Evolutionary conservation across 2,888 invertebrate species (phyloP).

Genomic region (Orthonevra nobilis): DNA sequence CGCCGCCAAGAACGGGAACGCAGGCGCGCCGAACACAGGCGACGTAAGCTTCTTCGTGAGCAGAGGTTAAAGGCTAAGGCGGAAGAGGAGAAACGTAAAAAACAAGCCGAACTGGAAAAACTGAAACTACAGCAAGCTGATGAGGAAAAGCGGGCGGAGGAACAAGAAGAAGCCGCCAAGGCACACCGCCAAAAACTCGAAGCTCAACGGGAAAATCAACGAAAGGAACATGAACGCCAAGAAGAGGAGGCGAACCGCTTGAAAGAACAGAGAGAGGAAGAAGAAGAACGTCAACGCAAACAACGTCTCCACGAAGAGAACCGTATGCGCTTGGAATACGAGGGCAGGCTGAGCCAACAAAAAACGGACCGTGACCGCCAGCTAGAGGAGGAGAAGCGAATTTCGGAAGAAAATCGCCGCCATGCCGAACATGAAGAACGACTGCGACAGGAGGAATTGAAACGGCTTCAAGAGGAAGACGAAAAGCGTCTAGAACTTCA

Average conservation of each 20-base stretch:
- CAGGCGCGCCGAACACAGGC: conserved; percentile 66
- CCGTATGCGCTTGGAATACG: conserved; percentile 74
- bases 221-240: conserved; percentile 69
- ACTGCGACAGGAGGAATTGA: conserved; percentile 74
- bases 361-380: conserved; percentile 75
- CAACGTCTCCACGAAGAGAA: conserved; percentile 74
- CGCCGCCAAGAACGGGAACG: conserved; percentile 54
- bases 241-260: conserved; percentile 72
- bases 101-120: conserved; percentile 72
- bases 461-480: conserved; percentile 76
- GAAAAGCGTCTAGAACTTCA: conserved; percentile 75
- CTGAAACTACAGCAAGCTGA: conserved; percentile 72
- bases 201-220: background rate
- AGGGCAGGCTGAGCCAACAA: conserved; percentile 72
- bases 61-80: conserved; percentile 54
- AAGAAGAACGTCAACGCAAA: conserved; percentile 72
- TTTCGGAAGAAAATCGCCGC: conserved; percentile 74
- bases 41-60: conserved; percentile 33
- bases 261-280: conserved; percentile 73
- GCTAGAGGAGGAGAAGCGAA: conserved; percentile 75
- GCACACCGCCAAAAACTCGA: conserved; percentile 40
- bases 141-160: conserved; percentile 69
- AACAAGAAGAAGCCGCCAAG: conserved; percentile 32
- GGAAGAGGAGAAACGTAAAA: conserved; percentile 68
- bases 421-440: conserved; percentile 74